A percentile compares a stretch with the other conserved stretches of the same genome.
Conservation (phyloP, 2,888 invertebrate genomes). For the Microdon myrmicae region DNA sequence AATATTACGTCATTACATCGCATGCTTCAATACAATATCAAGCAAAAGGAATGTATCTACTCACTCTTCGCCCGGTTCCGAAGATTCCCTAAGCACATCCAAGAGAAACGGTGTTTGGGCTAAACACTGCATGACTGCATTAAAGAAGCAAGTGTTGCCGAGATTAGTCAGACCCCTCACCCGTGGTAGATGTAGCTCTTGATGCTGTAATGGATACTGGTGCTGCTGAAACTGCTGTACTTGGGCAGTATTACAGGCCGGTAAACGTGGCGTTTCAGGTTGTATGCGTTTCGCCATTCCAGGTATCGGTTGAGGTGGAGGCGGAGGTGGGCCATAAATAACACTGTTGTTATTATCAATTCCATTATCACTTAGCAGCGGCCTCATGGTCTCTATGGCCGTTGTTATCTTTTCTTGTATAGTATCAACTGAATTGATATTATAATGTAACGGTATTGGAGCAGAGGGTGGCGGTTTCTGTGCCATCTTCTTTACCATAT, state of each 20-base stretch:
- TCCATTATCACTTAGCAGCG: constrained; percentile 53
- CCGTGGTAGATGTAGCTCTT: constrained; percentile 65
- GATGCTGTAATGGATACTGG: constrained; percentile 1
- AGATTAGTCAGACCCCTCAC: constrained; percentile 87
- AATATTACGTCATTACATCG: not conserved
- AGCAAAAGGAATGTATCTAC: constrained; percentile 17
- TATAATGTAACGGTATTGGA: constrained; percentile 22
- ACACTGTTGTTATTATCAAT: constrained; percentile 40
- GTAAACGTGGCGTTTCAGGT: constrained; percentile 27
- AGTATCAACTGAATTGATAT: constrained; percentile 52
- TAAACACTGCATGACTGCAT: constrained; percentile 93
- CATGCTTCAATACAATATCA: not conserved
- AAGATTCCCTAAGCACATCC: constrained; percentile 76
- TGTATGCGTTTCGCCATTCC: constrained; percentile 62
- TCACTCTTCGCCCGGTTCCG: constrained; percentile 73
- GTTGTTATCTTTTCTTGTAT: constrained; percentile 59
- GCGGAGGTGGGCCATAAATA: constrained; percentile 53
- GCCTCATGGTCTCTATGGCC: constrained; percentile 55
- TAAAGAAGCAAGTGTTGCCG: constrained; percentile 97
- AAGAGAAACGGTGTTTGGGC: constrained; percentile 85
- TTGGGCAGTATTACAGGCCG: not conserved
- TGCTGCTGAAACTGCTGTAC: constrained; percentile 11
- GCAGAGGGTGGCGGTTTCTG: constrained; percentile 57
- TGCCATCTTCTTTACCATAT: constrained; percentile 74
- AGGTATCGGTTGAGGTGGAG: constrained; percentile 57